Conservation (phyloP, 2,113 vertebrate species). For the Albula glossodonta region DNA sequence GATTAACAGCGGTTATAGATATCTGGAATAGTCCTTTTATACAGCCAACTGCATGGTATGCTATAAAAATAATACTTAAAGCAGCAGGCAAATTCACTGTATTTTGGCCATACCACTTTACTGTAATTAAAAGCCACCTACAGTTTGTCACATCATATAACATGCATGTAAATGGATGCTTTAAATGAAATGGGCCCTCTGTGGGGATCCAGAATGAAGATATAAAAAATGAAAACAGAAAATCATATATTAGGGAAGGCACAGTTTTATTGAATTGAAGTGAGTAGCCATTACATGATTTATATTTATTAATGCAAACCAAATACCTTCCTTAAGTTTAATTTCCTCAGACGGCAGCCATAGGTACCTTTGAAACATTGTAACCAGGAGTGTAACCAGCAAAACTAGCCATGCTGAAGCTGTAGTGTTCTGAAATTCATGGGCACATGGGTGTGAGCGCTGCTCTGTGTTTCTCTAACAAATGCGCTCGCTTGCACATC, state of each 20-base stretch:
- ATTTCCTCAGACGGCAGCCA: too few species aligned
- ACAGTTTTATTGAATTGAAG: too few species aligned
- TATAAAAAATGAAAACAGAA: too few species aligned
- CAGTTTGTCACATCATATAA: background rate
- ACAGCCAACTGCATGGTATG: background rate
- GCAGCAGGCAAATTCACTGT: too few species aligned
- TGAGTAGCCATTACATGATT: background rate
- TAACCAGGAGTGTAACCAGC: background rate
- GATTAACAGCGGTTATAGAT: background rate
- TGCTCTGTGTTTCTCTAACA: conserved; percentile 18
- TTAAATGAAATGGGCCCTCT: background rate
- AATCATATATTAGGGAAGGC: too few species aligned
- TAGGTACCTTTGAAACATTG: background rate
- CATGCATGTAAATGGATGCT: background rate
- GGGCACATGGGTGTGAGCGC: background rate
- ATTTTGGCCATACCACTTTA: background rate
- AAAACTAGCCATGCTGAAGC: background rate
- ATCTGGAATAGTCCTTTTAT: background rate
- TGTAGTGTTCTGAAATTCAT: background rate
- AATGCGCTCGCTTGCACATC: background rate
- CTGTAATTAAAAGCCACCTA: background rate
- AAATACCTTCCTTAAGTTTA: background rate
- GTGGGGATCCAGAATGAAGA: too few species aligned
- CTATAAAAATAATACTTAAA: background rate
- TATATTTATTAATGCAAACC: background rate